phyloP scores from a whole-genome alignment of 1,140 invertebrate genomes.

The Elymnias hypermnestra region DNA sequence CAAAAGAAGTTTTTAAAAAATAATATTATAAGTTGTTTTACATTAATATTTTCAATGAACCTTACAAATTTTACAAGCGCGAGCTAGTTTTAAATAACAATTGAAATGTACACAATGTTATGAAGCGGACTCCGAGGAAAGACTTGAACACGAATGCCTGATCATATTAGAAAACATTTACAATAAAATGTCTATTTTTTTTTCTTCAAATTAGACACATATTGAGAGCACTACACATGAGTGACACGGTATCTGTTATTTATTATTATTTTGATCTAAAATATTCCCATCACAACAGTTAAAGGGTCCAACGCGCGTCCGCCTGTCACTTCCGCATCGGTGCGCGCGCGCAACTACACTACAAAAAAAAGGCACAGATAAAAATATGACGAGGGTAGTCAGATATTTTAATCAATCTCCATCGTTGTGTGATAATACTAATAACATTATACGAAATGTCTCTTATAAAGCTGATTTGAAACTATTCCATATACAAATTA shows the following conservation, averaged over 20 bases:
- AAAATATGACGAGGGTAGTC: conserved; percentile 30
- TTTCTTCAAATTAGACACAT: conserved; percentile 11
- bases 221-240: conserved; percentile 7
- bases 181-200: not conserved
- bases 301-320: conserved; percentile 19
- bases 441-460: conserved; percentile 2
- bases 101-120: too few species aligned
- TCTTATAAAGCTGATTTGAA: not conserved
- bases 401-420: conserved; percentile 32
- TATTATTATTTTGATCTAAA: conserved; percentile 38
- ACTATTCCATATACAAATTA: not conserved
- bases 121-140: too few species aligned
- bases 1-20: too few species aligned
- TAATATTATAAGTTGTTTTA: too few species aligned
- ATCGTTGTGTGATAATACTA: conserved; percentile 25
- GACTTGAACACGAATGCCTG: not conserved
- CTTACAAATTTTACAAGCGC: too few species aligned
- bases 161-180: too few species aligned
- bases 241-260: conserved; percentile 26
- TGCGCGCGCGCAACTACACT: conserved; percentile 24
- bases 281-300: conserved; percentile 33
- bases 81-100: too few species aligned
- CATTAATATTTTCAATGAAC: too few species aligned
- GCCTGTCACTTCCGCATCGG: conserved; percentile 27
- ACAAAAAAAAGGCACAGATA: conserved; percentile 20